A percentile compares a stretch with the other conserved stretches of the same genome.
Evolutionary conservation across 2,888 invertebrate species (phyloP).

Genomic region (Lamellibrachia columna): DNA sequence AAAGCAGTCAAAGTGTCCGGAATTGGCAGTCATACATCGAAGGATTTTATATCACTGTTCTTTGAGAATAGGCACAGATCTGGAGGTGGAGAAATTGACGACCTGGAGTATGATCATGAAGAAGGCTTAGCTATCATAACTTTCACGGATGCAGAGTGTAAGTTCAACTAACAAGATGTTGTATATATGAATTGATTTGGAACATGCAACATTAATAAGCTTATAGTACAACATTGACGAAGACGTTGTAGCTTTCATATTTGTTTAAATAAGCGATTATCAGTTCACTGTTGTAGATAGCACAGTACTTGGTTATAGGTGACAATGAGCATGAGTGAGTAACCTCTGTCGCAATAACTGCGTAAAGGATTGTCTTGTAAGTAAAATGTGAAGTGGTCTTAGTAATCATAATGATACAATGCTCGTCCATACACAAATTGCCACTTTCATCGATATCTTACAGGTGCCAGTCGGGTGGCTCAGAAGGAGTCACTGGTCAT

Average conservation of each 20-base stretch:
- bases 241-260: too few species aligned
- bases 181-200: not conserved
- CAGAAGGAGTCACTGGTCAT: not conserved
- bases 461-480: not conserved
- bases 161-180: not conserved
- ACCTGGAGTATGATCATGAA: not conserved
- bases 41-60: slow-evolving; percentile 30
- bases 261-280: too few species aligned
- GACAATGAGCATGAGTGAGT: too few species aligned
- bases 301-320: too few species aligned
- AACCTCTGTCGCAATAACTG: too few species aligned
- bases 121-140: slow-evolving; percentile 19
- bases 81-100: slow-evolving; percentile 28
- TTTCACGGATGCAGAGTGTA: slow-evolving; percentile 17
- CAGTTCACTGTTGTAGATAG: too few species aligned
- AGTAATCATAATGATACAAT: not conserved
- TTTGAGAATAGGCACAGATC: slow-evolving; percentile 32
- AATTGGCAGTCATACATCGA: not conserved
- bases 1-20: not conserved
- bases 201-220: not conserved
- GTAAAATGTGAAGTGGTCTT: not conserved
- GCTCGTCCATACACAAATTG: not conserved
- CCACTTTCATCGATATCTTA: not conserved
- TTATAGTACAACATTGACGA: too few species aligned
- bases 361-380: not conserved